These are phyloP conservation scores for Tricholauxania praeusta DNA, from an alignment of 2,888 invertebrate species.

Conservation along the genomic window DNA sequence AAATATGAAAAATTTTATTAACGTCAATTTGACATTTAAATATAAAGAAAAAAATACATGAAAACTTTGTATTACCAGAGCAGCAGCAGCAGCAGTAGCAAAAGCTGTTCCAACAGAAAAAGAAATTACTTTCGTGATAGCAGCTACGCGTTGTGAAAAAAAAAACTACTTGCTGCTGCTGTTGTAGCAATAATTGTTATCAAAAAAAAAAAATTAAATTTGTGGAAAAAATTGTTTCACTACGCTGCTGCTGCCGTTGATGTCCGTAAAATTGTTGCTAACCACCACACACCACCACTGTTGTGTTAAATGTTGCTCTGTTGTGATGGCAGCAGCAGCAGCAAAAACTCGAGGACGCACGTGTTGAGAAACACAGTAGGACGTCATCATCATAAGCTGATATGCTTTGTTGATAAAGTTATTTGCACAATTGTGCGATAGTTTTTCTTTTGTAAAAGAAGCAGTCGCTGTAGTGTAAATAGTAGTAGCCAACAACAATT, in stretches of 20 bases:
- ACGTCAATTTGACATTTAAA: too few species aligned
- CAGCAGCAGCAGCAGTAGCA: not conserved
- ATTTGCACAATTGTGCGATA: constrained; percentile 1
- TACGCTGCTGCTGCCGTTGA: too few species aligned
- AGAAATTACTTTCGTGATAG: not conserved
- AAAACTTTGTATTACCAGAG: not conserved
- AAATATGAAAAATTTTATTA: too few species aligned
- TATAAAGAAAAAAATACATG: too few species aligned
- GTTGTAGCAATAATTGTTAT: not conserved
- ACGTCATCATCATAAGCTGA: not conserved
- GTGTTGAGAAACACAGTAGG: constrained; percentile 2
- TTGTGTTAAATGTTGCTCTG: not conserved
- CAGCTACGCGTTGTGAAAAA: not conserved
- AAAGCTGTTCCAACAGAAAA: constrained; percentile 4
- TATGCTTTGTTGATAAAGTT: constrained; percentile 2
- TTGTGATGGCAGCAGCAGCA: not conserved
- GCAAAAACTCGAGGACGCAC: constrained; percentile 1
- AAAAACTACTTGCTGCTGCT: not conserved
- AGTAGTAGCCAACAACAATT: not conserved
- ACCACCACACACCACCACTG: too few species aligned
- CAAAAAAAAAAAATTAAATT: not conserved
- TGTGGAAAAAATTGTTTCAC: not conserved
- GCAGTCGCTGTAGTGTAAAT: not conserved
- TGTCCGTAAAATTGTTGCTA: too few species aligned
- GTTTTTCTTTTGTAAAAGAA: not conserved